These are phyloP conservation scores for Epinotia bilunana DNA, from an alignment of 2,888 invertebrate genomes.

Conservation along the genomic window DNA sequence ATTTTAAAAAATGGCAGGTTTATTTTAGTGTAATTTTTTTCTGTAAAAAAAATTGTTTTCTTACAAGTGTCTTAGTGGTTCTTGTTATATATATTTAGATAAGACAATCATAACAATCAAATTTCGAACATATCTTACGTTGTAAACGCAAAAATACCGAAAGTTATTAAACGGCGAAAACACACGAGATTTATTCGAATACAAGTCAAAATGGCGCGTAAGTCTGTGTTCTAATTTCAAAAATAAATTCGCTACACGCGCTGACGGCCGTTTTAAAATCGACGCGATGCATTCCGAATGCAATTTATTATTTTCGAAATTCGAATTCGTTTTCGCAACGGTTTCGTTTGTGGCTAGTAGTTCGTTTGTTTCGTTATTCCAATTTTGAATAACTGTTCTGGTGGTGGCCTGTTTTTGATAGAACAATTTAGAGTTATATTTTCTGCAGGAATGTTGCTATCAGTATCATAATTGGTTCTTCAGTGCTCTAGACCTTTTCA, in stretches of 20 bases:
- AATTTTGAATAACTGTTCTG: conserved; percentile 17
- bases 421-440: neutral
- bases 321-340: conserved; percentile 24
- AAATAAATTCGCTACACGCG: conserved; percentile 82
- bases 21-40: too few species aligned
- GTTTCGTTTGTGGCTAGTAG: conserved; percentile 22
- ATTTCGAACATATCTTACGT: neutral
- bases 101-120: too few species aligned
- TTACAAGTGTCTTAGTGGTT: too few species aligned
- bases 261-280: conserved; percentile 79
- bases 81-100: too few species aligned
- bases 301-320: conserved; percentile 42
- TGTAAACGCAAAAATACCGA: neutral
- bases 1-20: too few species aligned
- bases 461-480: neutral
- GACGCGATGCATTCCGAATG: conserved; percentile 62
- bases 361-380: conserved; percentile 16
- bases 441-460: neutral
- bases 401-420: conserved; percentile 19
- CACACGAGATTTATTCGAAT: conserved; percentile 69
- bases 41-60: too few species aligned
- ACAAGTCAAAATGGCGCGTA: conserved; percentile 78
- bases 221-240: conserved; percentile 84
- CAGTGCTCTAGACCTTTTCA: neutral
- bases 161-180: conserved; percentile 61